Percentiles rank a stretch among this genome's conserved stretches.
Evolutionary conservation across 35 echinoderm and acorn worm species (phyloP).

Genomic region (Apostichopus japonicus): DNA sequence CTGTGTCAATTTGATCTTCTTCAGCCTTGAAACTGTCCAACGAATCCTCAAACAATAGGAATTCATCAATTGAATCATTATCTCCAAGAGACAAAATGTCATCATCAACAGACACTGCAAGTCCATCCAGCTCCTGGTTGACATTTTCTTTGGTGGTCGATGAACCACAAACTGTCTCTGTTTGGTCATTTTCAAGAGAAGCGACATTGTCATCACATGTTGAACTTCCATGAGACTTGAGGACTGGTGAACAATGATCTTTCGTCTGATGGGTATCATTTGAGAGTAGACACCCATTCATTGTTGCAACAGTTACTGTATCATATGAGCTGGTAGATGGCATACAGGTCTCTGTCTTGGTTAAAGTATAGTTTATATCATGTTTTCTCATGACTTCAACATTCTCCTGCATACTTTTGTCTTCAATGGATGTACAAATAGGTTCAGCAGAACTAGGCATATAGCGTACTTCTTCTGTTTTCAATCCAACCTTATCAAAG

Average conservation of each 20-base stretch:
- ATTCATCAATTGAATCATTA: constrained; percentile 6
- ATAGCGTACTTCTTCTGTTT: too few relatives aligned
- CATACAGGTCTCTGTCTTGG: too few relatives aligned
- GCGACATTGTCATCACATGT: background rate
- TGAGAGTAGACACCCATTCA: too few relatives aligned
- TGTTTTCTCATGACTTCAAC: too few relatives aligned
- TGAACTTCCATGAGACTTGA: background rate
- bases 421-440: too few relatives aligned
- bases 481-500: too few relatives aligned
- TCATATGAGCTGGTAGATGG: too few relatives aligned
- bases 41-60: background rate
- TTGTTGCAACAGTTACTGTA: too few relatives aligned
- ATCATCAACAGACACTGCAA: background rate
- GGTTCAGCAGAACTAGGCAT: too few relatives aligned
- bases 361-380: too few relatives aligned
- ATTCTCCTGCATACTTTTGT: too few relatives aligned
- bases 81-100: constrained; percentile 31
- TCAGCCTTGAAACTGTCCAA: constrained; percentile 9
- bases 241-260: background rate
- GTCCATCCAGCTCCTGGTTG: background rate
- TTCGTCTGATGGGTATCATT: too few relatives aligned
- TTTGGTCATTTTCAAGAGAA: background rate
- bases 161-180: background rate
- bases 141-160: background rate
- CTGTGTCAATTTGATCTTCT: background rate